Evolutionary conservation across 2,113 vertebrate species (phyloP).

Genomic region (Brienomyrus brachyistius): DNA sequence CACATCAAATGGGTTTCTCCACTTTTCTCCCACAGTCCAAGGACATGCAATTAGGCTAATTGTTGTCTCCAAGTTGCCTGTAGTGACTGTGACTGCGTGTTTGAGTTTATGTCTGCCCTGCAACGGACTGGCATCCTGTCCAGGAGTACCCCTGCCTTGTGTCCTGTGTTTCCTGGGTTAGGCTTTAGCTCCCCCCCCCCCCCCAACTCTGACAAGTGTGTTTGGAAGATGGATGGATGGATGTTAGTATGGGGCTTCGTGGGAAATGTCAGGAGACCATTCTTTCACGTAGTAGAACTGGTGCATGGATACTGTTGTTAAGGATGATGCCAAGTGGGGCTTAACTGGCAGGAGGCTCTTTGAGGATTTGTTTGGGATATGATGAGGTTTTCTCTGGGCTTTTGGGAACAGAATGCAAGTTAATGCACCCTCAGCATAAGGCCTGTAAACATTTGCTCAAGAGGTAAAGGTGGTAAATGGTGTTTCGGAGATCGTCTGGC

Average conservation of each 20-base stretch:
- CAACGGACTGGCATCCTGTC: background rate
- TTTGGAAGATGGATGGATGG: background rate
- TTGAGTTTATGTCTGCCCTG: background rate
- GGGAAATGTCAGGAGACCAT: background rate
- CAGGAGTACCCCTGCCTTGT: background rate
- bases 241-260: background rate
- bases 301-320: background rate
- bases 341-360: background rate
- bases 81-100: background rate
- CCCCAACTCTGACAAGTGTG: background rate
- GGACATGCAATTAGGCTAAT: background rate
- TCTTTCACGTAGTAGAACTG: background rate
- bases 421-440: background rate
- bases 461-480: background rate
- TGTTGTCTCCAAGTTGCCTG: background rate
- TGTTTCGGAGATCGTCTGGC: background rate
- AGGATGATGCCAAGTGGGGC: background rate
- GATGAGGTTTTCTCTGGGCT: background rate
- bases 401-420: background rate
- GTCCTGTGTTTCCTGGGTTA: background rate
- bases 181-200: background rate
- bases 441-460: background rate
- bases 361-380: background rate
- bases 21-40: background rate
- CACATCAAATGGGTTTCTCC: background rate